phyloP scores from a whole-genome alignment of 1,140 invertebrate genomes.

The Drosophila grimshawi region DNA sequence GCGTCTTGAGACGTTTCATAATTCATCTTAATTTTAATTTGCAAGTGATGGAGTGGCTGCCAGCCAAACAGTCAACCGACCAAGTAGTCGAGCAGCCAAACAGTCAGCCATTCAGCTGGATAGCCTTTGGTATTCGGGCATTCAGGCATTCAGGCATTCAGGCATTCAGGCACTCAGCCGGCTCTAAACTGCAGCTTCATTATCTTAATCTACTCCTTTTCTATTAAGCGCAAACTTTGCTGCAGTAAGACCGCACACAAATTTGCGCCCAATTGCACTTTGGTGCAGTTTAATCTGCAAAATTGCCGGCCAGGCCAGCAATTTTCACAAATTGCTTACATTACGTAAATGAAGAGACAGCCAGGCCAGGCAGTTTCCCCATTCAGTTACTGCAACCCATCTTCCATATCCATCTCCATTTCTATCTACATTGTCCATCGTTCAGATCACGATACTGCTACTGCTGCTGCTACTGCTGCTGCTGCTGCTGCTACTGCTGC shows the following conservation, averaged over 20 bases:
- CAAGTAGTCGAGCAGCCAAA: slow-evolving; percentile 9
- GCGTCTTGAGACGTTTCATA: slow-evolving; percentile 61
- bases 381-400: background rate
- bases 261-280: slow-evolving; percentile 82
- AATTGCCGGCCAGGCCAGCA: slow-evolving; percentile 71
- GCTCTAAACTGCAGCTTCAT: slow-evolving; percentile 76
- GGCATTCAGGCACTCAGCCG: slow-evolving; percentile 32
- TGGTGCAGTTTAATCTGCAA: slow-evolving; percentile 78
- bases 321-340: slow-evolving; percentile 82
- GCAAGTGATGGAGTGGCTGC: slow-evolving; percentile 78
- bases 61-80: slow-evolving; percentile 25
- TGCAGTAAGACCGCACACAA: slow-evolving; percentile 61
- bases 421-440: slow-evolving; percentile 56
- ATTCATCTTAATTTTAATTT: slow-evolving; percentile 83
- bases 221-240: slow-evolving; percentile 69
- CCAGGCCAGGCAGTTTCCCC: slow-evolving; percentile 9
- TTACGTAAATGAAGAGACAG: slow-evolving; percentile 80
- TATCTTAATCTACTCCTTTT: slow-evolving; percentile 80
- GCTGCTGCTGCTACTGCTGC: background rate
- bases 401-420: slow-evolving; percentile 22
- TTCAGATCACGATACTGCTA: slow-evolving; percentile 12
- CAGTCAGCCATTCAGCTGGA: slow-evolving; percentile 20
- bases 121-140: slow-evolving; percentile 16
- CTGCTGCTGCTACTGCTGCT: background rate
- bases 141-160: slow-evolving; percentile 20